Percentiles rank a stretch among this genome's conserved stretches.
These are phyloP conservation scores for Drosophila ananassae DNA, from an alignment of 1,140 invertebrate species.

Conservation along the genomic window DNA sequence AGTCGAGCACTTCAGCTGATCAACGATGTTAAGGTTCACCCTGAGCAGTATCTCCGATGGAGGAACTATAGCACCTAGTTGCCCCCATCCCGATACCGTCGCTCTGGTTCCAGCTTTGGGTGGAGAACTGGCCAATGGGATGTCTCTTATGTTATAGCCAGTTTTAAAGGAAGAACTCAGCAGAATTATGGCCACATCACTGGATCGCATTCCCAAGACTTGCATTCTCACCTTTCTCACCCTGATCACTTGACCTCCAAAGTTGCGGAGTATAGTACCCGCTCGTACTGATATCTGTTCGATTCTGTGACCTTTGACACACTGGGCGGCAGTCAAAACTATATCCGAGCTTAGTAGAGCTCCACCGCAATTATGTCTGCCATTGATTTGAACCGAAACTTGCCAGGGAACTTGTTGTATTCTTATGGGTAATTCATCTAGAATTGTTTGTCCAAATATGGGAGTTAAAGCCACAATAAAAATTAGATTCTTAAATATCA, in stretches of 20 bases:
- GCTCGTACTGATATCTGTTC: conserved; percentile 4
- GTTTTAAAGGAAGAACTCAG: not conserved
- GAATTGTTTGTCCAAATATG: not conserved
- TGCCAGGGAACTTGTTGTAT: conserved; percentile 17
- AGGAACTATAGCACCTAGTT: not conserved
- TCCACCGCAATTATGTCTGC: conserved; percentile 14
- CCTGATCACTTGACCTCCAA: not conserved
- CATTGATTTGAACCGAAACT: conserved; percentile 4
- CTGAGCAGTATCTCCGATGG: not conserved
- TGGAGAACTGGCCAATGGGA: not conserved
- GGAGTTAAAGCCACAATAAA: not conserved
- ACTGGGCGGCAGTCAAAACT: conserved; percentile 17
- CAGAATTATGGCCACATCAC: conserved; percentile 28
- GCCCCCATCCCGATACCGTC: conserved; percentile 30
- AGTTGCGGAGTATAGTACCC: not conserved
- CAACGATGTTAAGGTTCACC: not conserved
- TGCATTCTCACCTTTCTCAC: not conserved
- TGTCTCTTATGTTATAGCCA: not conserved
- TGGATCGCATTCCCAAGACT: not conserved
- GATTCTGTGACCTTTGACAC: not conserved
- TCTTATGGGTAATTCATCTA: not conserved
- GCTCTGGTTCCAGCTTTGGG: not conserved
- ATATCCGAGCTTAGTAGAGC: conserved; percentile 1
- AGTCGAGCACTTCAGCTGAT: not conserved
- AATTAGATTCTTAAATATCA: not conserved